Conservation (phyloP, 2,797 vertebrate species). For the Eulemur mongoz region DNA sequence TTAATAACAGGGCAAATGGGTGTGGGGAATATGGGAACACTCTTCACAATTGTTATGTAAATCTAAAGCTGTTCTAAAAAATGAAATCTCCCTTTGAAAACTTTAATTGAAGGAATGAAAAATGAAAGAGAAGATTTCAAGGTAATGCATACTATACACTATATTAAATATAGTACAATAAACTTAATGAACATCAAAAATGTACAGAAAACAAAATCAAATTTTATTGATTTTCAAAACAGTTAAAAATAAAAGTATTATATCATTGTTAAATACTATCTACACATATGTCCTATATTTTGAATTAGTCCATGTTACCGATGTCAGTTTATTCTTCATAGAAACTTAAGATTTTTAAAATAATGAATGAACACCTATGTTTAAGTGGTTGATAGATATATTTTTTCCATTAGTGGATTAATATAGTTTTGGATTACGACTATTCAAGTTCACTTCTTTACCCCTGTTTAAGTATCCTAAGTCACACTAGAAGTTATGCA, state of each 20-base stretch:
- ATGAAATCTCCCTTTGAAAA: slow-evolving; percentile 11
- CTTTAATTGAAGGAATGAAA: slow-evolving; percentile 18
- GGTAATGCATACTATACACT: background rate
- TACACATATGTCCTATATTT: background rate
- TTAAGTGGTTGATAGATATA: background rate
- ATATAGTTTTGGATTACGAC: background rate
- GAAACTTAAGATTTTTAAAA: slow-evolving; percentile 19
- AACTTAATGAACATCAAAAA: slow-evolving; percentile 30
- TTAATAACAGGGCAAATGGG: background rate
- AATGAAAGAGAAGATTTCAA: slow-evolving; percentile 1
- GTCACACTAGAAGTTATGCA: background rate
- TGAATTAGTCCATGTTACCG: background rate
- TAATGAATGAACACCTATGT: background rate
- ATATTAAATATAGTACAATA: background rate
- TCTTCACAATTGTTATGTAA: slow-evolving; percentile 14
- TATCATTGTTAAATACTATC: background rate
- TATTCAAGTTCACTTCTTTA: background rate
- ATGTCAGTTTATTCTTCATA: background rate
- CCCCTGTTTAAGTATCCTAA: background rate
- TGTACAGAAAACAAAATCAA: background rate
- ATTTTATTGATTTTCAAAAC: slow-evolving; percentile 7
- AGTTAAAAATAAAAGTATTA: background rate
- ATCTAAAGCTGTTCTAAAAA: slow-evolving; percentile 3
- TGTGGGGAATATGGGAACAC: background rate
- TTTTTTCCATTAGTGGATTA: slow-evolving; percentile 1